A percentile compares a stretch with the other conserved stretches of the same genome.
These are phyloP conservation scores for Ceratosolen fusciceps DNA, from an alignment of 1,140 invertebrate genomes.

Conservation along the genomic window DNA sequence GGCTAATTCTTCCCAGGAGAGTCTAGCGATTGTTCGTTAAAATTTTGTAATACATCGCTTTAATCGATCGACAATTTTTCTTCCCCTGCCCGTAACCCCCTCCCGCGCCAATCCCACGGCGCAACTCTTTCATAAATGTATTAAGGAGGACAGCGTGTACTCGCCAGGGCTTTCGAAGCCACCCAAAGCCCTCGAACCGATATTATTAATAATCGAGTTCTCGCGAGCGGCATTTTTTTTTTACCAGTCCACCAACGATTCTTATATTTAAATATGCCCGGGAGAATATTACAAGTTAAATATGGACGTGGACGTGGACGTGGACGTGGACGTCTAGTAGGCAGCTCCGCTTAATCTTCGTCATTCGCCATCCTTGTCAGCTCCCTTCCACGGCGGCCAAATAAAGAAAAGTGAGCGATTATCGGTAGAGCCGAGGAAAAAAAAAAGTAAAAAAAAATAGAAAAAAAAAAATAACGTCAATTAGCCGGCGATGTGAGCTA, in stretches of 20 bases:
- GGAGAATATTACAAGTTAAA: background rate
- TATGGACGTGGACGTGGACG: background rate
- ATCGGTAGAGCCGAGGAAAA: background rate
- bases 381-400: background rate
- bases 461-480: conserved; percentile 25
- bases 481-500: background rate
- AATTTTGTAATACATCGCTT: conserved; percentile 42
- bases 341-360: background rate
- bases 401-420: background rate
- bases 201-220: conserved; percentile 1
- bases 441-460: too few relatives aligned
- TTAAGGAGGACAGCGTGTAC: background rate
- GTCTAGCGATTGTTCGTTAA: conserved; percentile 36
- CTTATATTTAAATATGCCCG: background rate
- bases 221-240: background rate
- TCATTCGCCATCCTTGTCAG: background rate
- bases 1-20: conserved; percentile 48
- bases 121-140: conserved; percentile 22
- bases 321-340: too few relatives aligned
- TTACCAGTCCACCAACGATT: background rate
- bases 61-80: conserved; percentile 39
- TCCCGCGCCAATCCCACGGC: too few relatives aligned
- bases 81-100: conserved; percentile 43
- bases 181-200: background rate
- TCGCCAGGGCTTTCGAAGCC: background rate